Percentiles rank a stretch among this genome's conserved stretches.
Conservation (phyloP, 2,888 invertebrate species). For the Meta bourneti region DNA sequence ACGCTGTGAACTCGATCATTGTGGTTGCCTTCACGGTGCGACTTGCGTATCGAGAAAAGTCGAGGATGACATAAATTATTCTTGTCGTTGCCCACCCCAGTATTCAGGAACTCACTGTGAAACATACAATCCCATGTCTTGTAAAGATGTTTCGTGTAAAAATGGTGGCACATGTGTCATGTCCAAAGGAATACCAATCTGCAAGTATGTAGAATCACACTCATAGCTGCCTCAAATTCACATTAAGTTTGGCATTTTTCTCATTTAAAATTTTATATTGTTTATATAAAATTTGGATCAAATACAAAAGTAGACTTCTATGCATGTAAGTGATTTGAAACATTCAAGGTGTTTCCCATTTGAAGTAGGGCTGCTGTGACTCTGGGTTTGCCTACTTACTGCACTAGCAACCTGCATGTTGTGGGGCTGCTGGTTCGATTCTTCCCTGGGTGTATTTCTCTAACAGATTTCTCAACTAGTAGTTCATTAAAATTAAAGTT, state of each 20-base stretch:
- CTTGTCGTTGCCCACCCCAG: conserved; percentile 81
- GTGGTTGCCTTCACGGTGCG: conserved; percentile 80
- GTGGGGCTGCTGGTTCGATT: too few relatives aligned
- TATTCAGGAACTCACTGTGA: conserved; percentile 79
- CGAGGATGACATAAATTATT: conserved; percentile 77
- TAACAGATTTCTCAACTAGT: too few relatives aligned
- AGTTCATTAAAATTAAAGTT: too few relatives aligned
- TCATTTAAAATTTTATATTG: background rate
- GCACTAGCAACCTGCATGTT: too few relatives aligned
- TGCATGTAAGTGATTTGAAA: too few relatives aligned
- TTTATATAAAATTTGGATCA: background rate
- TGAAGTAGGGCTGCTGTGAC: too few relatives aligned
- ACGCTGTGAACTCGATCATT: conserved; percentile 83
- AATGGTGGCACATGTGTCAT: conserved; percentile 84
- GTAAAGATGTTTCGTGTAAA: conserved; percentile 79
- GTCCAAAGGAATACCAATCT: conserved; percentile 82
- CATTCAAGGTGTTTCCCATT: too few relatives aligned
- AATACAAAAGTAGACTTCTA: too few relatives aligned
- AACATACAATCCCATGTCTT: conserved; percentile 73
- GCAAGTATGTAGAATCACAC: conserved; percentile 79
- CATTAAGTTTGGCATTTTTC: background rate
- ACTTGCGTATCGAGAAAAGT: conserved; percentile 82
- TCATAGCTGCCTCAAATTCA: background rate
- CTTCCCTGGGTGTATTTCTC: too few relatives aligned
- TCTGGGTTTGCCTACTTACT: too few relatives aligned